Evolutionary conservation across 2,113 vertebrate genomes (phyloP).

Genomic region (Thunnus maccoyii): DNA sequence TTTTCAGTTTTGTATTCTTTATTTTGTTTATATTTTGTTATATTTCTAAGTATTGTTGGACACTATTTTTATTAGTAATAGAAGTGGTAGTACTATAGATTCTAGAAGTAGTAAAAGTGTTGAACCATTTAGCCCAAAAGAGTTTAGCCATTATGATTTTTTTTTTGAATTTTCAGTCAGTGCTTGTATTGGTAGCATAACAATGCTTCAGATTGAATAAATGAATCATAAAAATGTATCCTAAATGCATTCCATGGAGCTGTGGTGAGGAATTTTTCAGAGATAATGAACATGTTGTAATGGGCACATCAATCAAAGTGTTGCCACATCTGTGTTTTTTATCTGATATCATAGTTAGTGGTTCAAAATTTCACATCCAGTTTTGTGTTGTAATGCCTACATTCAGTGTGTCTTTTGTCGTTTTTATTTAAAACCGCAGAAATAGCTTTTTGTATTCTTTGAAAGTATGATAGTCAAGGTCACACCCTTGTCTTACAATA

Average conservation of each 20-base stretch:
- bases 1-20: too few relatives aligned
- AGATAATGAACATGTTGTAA: conserved; percentile 10
- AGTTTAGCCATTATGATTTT: too few relatives aligned
- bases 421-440: conserved; percentile 37
- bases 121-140: too few relatives aligned
- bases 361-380: conserved; percentile 32
- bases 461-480: conserved; percentile 36
- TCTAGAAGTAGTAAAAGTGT: background rate
- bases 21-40: background rate
- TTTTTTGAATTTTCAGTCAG: background rate
- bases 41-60: background rate
- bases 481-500: conserved; percentile 44
- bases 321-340: conserved; percentile 34
- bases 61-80: background rate
- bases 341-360: conserved; percentile 22
- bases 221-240: conserved; percentile 17
- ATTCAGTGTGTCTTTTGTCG: background rate
- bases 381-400: conserved; percentile 6
- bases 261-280: background rate
- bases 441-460: conserved; percentile 41
- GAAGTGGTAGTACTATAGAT: background rate
- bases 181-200: background rate
- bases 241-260: background rate
- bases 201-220: background rate
- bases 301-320: conserved; percentile 25